These are phyloP conservation scores for Alca torda DNA, from an alignment of 2,797 vertebrate genomes.

Conservation along the genomic window DNA sequence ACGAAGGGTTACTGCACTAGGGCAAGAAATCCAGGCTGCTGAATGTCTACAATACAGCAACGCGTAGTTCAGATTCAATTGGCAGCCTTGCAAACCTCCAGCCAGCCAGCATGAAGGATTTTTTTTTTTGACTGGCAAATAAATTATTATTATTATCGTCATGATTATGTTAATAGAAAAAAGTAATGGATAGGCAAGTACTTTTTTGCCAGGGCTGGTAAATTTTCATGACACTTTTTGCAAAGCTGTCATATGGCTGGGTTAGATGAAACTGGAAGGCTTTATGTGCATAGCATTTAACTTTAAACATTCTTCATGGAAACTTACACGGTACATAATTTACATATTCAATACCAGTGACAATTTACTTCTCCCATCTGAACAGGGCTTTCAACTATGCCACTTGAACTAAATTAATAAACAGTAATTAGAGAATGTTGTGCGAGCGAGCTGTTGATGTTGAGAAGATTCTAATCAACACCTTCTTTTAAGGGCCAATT, in stretches of 20 bases:
- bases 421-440: constrained; percentile 87
- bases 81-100: constrained; percentile 55
- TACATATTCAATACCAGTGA: constrained; percentile 85
- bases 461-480: constrained; percentile 87
- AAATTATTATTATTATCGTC: constrained; percentile 40
- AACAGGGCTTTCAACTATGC: constrained; percentile 84
- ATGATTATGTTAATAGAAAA: constrained; percentile 35
- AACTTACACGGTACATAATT: constrained; percentile 81
- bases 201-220: constrained; percentile 49
- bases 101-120: constrained; percentile 29
- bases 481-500: constrained; percentile 87
- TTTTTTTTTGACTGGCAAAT: constrained; percentile 17
- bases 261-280: constrained; percentile 72
- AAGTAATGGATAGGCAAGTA: constrained; percentile 33
- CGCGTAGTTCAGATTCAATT: constrained; percentile 31
- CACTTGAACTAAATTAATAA: constrained; percentile 88
- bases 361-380: constrained; percentile 86
- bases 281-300: constrained; percentile 75
- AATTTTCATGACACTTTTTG: constrained; percentile 46
- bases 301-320: constrained; percentile 81
- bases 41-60: not conserved
- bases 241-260: constrained; percentile 44
- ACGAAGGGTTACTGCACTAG: constrained; percentile 36
- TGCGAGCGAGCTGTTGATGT: constrained; percentile 85
- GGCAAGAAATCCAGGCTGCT: constrained; percentile 20